Evolutionary conservation across 2,797 vertebrate genomes (phyloP).

Genomic region (Lindbergichthys nudifrons): DNA sequence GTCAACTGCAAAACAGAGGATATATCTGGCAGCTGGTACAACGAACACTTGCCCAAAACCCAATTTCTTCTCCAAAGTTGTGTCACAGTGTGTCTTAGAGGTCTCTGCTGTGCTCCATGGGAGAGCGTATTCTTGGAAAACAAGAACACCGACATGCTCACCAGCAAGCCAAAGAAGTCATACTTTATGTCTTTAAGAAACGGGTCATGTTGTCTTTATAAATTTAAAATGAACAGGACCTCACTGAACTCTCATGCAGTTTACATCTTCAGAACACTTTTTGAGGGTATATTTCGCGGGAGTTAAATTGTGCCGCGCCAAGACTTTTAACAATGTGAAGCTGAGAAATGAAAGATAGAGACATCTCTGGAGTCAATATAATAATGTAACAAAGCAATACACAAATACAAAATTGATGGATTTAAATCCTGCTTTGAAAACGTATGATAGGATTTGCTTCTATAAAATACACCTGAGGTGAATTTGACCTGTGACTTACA

Average conservation of each 20-base stretch:
- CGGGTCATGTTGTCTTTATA: conserved; percentile 53
- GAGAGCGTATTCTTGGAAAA: conserved; percentile 58
- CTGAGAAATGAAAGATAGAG: conserved; percentile 5
- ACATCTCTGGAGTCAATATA: conserved; percentile 15
- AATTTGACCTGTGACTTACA: conserved; percentile 39
- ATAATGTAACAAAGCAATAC: background rate
- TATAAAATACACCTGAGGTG: conserved; percentile 17
- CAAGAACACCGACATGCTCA: conserved; percentile 47
- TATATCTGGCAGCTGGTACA: conserved; percentile 56
- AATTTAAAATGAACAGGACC: conserved; percentile 67
- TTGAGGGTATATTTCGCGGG: conserved; percentile 17
- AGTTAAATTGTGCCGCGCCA: background rate
- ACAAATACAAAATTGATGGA: background rate
- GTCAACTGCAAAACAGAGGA: conserved; percentile 50
- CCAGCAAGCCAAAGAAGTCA: conserved; percentile 40
- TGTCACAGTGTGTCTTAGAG: conserved; percentile 64
- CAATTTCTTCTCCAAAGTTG: conserved; percentile 64
- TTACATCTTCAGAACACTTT: conserved; percentile 31
- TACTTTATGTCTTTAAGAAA: conserved; percentile 54
- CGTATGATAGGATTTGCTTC: background rate
- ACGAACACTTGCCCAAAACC: conserved; percentile 55
- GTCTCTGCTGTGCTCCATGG: conserved; percentile 61
- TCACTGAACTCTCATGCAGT: conserved; percentile 45
- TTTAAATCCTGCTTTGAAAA: background rate
- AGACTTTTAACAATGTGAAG: conserved; percentile 21